Evolutionary conservation across 2,888 invertebrate species (phyloP).

Genomic region (Bombyx huttoni): DNA sequence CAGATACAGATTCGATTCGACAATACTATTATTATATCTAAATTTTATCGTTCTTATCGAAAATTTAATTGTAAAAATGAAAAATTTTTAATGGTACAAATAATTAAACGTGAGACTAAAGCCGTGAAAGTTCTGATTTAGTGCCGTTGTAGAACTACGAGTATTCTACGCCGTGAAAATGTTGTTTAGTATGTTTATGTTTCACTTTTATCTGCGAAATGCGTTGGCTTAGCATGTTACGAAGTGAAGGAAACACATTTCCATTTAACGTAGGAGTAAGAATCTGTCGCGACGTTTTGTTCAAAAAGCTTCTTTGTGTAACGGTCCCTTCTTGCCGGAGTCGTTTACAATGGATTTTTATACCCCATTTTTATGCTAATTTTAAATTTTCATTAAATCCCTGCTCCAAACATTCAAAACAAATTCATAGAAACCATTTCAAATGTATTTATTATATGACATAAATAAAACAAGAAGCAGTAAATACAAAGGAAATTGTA

Average conservation of each 20-base stretch:
- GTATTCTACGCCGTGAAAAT: no score
- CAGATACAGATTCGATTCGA: no score
- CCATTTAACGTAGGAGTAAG: neutral
- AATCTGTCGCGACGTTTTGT: neutral
- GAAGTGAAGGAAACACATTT: neutral
- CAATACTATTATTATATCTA: no score
- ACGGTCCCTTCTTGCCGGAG: neutral
- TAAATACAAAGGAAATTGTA: no score
- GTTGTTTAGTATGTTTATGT: no score
- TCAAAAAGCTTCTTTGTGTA: neutral
- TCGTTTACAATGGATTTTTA: slow-evolving; percentile 4
- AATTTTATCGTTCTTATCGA: no score
- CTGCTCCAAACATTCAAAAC: neutral
- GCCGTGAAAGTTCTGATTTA: no score
- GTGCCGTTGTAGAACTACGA: no score
- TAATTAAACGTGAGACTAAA: no score
- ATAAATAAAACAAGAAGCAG: neutral
- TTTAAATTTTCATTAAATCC: neutral
- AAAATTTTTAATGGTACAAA: no score
- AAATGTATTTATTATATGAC: neutral
- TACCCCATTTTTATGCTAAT: neutral
- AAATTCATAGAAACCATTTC: neutral
- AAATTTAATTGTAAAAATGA: no score
- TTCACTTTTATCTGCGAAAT: neutral
- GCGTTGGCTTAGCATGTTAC: neutral